phyloP scores from a whole-genome alignment of 2,888 invertebrate genomes.

The Noctua janthe region DNA sequence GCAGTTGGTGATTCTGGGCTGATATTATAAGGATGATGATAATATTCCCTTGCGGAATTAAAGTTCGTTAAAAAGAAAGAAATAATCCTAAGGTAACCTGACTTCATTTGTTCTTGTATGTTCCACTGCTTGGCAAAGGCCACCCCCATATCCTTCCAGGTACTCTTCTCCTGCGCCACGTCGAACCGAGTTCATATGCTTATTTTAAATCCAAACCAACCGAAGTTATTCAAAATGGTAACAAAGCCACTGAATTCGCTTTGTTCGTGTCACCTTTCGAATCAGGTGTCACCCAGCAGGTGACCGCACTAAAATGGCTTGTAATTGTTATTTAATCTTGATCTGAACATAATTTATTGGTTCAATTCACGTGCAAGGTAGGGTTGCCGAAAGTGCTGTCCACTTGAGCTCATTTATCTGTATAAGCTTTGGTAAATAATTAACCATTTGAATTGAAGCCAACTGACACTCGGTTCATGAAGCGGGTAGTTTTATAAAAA shows the following conservation, averaged over 20 bases:
- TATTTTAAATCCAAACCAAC: neutral
- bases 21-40: no score
- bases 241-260: slow-evolving; percentile 47
- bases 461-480: neutral
- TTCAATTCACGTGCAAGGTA: slow-evolving; percentile 60
- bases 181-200: neutral
- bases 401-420: neutral
- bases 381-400: slow-evolving; percentile 47
- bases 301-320: slow-evolving; percentile 68
- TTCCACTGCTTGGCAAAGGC: neutral
- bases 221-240: slow-evolving; percentile 12
- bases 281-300: slow-evolving; percentile 67
- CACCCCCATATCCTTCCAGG: no score
- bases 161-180: no score
- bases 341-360: slow-evolving; percentile 65
- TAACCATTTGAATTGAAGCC: neutral
- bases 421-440: no score
- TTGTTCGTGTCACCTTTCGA: slow-evolving; percentile 63
- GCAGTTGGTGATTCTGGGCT: no score
- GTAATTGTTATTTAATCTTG: slow-evolving; percentile 72
- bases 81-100: no score
- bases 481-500: neutral
- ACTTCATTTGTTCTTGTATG: neutral
- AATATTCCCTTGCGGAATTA: no score
- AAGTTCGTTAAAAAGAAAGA: no score